These are phyloP conservation scores for Gavialis gangeticus DNA, from an alignment of 2,113 vertebrate species.

Conservation along the genomic window DNA sequence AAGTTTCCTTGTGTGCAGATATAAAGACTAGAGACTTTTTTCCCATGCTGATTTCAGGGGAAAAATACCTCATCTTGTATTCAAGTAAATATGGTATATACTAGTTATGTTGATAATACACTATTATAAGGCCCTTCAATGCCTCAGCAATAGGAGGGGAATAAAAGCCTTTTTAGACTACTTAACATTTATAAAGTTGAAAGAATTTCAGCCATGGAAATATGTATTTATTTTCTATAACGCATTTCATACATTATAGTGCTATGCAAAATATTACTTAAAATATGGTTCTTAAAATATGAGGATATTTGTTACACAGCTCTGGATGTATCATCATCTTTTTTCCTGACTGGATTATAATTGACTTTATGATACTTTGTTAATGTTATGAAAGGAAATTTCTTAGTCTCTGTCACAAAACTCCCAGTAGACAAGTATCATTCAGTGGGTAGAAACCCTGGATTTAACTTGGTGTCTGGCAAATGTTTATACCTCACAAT, in stretches of 20 bases:
- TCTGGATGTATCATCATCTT: background rate
- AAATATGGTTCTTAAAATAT: background rate
- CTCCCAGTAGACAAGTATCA: constrained; percentile 10
- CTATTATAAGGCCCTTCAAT: constrained; percentile 14
- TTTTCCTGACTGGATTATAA: background rate
- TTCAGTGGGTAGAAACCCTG: constrained; percentile 32
- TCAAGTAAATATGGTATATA: background rate
- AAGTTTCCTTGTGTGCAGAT: too few species aligned
- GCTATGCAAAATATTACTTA: constrained; percentile 19
- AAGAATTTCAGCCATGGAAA: constrained; percentile 17
- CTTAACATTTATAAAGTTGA: constrained; percentile 44
- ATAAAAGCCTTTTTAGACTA: constrained; percentile 58
- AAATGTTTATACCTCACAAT: constrained; percentile 23
- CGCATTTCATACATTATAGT: background rate
- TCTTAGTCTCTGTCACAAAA: constrained; percentile 21
- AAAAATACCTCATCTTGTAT: too few species aligned
- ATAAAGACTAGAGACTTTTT: too few species aligned
- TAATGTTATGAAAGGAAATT: constrained; percentile 13
- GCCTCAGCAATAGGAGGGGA: constrained; percentile 25
- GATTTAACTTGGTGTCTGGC: constrained; percentile 25
- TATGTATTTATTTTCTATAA: constrained; percentile 15
- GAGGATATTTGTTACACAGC: background rate
- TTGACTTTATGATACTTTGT: constrained; percentile 36
- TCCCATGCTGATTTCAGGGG: too few species aligned
- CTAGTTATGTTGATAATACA: constrained; percentile 47